Percentiles rank a stretch among this genome's conserved stretches.
phyloP scores from a whole-genome alignment of 2,888 invertebrate genomes.

The Melangyna quadrimaculata region DNA sequence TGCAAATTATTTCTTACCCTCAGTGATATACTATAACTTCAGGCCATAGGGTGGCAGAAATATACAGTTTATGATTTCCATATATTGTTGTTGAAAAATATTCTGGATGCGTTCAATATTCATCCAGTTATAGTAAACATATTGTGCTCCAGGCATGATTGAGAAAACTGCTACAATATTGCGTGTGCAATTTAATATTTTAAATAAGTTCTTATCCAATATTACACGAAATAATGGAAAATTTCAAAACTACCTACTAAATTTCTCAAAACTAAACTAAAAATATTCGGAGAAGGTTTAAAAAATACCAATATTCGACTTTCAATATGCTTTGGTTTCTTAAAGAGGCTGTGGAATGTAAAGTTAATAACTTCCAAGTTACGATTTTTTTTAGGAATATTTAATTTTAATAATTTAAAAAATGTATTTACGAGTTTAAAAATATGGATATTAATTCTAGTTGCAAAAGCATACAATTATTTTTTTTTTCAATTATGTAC shows the following conservation, averaged over 20 bases:
- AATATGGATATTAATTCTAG: too few relatives aligned
- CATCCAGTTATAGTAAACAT: neutral
- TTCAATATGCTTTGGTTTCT: too few relatives aligned
- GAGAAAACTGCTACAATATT: neutral
- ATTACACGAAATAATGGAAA: neutral
- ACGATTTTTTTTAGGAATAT: too few relatives aligned
- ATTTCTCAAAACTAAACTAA: too few relatives aligned
- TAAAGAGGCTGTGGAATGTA: too few relatives aligned
- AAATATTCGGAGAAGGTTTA: too few relatives aligned
- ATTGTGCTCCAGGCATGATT: neutral
- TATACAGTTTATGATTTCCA: neutral
- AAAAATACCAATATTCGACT: too few relatives aligned
- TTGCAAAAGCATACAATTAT: too few relatives aligned
- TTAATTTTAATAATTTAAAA: too few relatives aligned
- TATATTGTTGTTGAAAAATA: neutral
- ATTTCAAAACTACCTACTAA: neutral
- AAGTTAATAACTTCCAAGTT: too few relatives aligned
- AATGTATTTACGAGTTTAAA: too few relatives aligned
- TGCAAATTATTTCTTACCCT: conserved; percentile 17
- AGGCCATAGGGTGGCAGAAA: neutral
- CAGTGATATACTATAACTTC: neutral
- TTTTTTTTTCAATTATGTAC: too few relatives aligned
- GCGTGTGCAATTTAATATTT: neutral
- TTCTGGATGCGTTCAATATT: conserved; percentile 15
- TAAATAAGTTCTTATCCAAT: neutral